phyloP scores from a whole-genome alignment of 2,113 vertebrate species.

The Apteryx owenii region DNA sequence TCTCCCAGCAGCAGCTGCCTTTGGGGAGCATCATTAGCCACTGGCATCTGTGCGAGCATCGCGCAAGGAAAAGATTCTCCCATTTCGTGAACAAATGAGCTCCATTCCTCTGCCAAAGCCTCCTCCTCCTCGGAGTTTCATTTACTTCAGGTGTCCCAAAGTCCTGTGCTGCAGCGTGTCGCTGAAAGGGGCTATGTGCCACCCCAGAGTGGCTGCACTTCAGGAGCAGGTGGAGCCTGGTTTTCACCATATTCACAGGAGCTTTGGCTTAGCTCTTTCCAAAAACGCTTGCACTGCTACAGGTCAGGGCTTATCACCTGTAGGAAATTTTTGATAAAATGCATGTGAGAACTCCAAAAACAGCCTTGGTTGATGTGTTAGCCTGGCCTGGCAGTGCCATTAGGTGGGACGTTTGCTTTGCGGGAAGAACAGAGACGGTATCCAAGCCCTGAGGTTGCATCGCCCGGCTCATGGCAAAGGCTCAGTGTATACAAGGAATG shows the following conservation, averaged over 20 bases:
- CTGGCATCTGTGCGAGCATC: neutral
- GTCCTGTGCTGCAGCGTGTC: rapidly evolving
- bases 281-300: neutral
- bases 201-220: neutral
- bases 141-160: rapidly evolving
- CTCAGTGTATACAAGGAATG: neutral
- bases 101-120: neutral
- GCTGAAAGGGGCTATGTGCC: neutral
- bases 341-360: neutral
- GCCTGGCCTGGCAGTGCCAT: too few relatives aligned
- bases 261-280: neutral
- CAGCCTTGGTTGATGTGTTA: too few relatives aligned
- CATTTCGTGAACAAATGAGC: rapidly evolving
- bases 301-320: neutral
- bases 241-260: neutral
- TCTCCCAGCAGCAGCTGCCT: neutral
- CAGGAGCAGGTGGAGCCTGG: neutral
- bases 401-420: too few relatives aligned
- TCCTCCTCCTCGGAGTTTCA: neutral
- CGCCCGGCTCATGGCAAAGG: neutral
- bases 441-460: too few relatives aligned
- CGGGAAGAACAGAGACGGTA: too few relatives aligned
- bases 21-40: rapidly evolving
- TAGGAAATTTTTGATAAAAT: neutral
- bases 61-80: rapidly evolving